Conservation (phyloP, 1,140 invertebrate genomes). For the Cherax quadricarinatus region DNA sequence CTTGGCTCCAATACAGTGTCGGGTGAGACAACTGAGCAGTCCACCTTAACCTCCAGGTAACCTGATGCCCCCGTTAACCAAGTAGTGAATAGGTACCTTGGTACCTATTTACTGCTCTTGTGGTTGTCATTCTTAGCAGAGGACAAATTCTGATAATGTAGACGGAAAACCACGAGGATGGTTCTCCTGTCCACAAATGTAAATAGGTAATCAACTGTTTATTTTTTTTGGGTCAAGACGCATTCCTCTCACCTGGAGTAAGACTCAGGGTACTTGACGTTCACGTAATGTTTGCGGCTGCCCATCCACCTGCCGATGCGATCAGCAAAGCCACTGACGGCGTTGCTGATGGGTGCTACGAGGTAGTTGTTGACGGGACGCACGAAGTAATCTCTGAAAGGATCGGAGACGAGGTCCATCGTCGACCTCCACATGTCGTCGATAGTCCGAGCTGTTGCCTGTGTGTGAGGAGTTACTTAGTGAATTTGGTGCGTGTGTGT, state of each 20-base stretch:
- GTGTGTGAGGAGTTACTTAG: not conserved
- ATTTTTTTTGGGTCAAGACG: too few relatives aligned
- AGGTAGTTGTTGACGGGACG: conserved; percentile 25
- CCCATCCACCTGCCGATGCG: conserved; percentile 38
- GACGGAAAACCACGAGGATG: too few relatives aligned
- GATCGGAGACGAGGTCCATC: conserved; percentile 12
- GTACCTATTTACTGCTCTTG: too few relatives aligned
- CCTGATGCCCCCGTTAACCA: too few relatives aligned
- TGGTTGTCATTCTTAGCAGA: too few relatives aligned
- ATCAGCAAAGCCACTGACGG: conserved; percentile 35
- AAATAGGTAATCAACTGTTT: too few relatives aligned
- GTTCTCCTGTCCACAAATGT: too few relatives aligned
- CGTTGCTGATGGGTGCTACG: conserved; percentile 29
- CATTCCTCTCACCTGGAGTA: conserved; percentile 17
- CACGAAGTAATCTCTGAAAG: conserved; percentile 44
- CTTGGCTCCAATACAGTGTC: too few relatives aligned
- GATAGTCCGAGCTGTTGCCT: conserved; percentile 54
- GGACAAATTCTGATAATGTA: too few relatives aligned
- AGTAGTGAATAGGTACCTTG: too few relatives aligned
- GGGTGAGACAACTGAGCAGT: too few relatives aligned
- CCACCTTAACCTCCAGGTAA: too few relatives aligned
- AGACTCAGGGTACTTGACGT: conserved; percentile 23
- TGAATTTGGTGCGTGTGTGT: not conserved
- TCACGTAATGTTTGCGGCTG: conserved; percentile 11
- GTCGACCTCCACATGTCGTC: conserved; percentile 40